Conservation (phyloP, 1,140 invertebrate genomes). For the Hyphantria cunea region DNA sequence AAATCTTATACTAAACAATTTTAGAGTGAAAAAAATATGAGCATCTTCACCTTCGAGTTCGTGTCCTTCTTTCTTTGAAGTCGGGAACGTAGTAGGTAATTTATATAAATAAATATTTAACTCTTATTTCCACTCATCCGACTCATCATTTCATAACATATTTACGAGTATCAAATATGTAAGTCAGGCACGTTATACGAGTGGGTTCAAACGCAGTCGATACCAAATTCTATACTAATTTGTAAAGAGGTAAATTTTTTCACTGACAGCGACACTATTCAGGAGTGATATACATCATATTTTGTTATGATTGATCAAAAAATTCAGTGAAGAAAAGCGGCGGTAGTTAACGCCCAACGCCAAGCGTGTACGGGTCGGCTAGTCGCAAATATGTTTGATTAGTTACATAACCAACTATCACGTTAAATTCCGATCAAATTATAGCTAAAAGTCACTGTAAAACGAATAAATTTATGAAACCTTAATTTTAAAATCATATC, state of each 20-base stretch:
- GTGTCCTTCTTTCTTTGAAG: slow-evolving; percentile 7
- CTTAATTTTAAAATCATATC: background rate
- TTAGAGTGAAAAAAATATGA: slow-evolving; percentile 15
- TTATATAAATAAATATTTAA: background rate
- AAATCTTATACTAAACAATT: slow-evolving; percentile 8
- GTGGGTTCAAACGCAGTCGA: background rate
- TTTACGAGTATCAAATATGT: too few species aligned
- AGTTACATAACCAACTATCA: too few species aligned
- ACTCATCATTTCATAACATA: slow-evolving; percentile 3
- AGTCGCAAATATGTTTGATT: background rate
- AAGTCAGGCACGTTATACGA: background rate
- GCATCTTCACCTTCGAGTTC: background rate
- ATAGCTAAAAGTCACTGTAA: background rate
- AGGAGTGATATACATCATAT: too few species aligned
- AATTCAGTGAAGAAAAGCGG: too few species aligned
- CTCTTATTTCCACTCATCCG: background rate
- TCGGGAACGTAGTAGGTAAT: background rate
- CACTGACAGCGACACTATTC: too few species aligned
- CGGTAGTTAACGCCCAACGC: too few species aligned
- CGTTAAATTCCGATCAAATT: slow-evolving; percentile 9
- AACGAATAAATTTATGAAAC: background rate
- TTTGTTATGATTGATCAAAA: too few species aligned
- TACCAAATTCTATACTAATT: too few species aligned
- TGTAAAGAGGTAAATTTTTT: too few species aligned
- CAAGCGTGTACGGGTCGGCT: too few species aligned